Percentiles rank a stretch among this genome's conserved stretches.
Conservation (phyloP, 2,113 vertebrate species). For the Callospermophilus lateralis region DNA sequence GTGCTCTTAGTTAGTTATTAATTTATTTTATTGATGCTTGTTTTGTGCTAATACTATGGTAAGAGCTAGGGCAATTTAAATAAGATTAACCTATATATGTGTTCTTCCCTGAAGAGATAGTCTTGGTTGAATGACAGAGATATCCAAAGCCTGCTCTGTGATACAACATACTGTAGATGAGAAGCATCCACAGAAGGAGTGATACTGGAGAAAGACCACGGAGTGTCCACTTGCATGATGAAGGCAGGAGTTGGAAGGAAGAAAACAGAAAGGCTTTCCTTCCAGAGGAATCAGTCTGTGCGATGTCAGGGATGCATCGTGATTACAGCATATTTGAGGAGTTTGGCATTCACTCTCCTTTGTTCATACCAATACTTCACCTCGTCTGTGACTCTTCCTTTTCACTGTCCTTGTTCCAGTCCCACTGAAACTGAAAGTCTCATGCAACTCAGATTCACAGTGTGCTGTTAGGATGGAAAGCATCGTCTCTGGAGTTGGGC, state of each 20-base stretch:
- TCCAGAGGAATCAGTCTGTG: background rate
- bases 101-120: background rate
- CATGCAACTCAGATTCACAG: background rate
- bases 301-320: background rate
- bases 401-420: background rate
- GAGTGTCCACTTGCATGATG: background rate
- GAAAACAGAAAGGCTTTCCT: background rate
- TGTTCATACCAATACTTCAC: background rate
- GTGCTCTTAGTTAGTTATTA: background rate
- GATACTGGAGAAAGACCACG: background rate
- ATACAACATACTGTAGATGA: background rate
- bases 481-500: background rate
- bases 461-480: background rate
- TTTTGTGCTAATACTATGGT: background rate
- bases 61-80: background rate
- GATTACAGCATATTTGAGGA: background rate
- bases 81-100: background rate
- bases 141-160: background rate
- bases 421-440: background rate
- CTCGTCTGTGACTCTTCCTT: background rate
- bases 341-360: background rate
- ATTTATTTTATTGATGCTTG: slow-evolving; percentile 15
- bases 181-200: background rate
- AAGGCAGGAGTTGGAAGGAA: background rate
- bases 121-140: background rate